Base-by-base conservation (phyloP, 2,113 vertebrate genomes). In the Hippocampus barbouri region DNA sequence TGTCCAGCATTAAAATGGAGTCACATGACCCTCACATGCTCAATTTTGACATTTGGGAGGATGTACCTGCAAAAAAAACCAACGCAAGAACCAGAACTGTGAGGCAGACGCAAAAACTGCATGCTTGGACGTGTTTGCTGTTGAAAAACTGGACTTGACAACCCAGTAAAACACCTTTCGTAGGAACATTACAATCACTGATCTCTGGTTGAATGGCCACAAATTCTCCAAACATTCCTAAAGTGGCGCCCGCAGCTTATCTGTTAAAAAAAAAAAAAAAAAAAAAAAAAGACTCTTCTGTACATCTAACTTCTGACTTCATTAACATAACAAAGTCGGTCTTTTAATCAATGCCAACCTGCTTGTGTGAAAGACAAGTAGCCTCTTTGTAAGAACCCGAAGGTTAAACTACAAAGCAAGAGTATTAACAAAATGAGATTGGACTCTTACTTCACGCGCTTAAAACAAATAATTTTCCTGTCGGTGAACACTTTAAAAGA, bases 381-480 rank as follows among this genome's bases (percentile, higher is more conserved):
- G 49, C 11, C 30, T 38, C 30, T 34, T 16, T 1, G 5, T 68
- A 25, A 40, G 45, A 18, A 23, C 21, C 6, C 21, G 59, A 57
- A 69, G 51, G 51, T 69, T 23, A 21, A 12, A 38, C 14, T 30
- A 38, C 30, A n/a, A 18, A 62, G 41, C 1, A 68, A 54, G 11
- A 18, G 72, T 49, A 53, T 59, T 45, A 45, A 60, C 10, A 49
- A 71, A 76, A 76, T 68, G 15, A 68, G 40, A 69, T 68, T 68
- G 51, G 69, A 47, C 16, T 57, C 23, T 43, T 57, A 21, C n/a
- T 30, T 15, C 49, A 71, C 21, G 51, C 59, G 20, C 73, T 76
- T 63, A 71, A 79, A 64, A 49, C 51, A 7, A 60, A 47, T 69
- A n/a, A 54, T 25, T 30, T 18, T 9, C 20, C 47, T 61, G n/a